These are phyloP conservation scores for Mionectes macconnelli DNA, from an alignment of 2,113 vertebrate genomes.

Conservation along the genomic window DNA sequence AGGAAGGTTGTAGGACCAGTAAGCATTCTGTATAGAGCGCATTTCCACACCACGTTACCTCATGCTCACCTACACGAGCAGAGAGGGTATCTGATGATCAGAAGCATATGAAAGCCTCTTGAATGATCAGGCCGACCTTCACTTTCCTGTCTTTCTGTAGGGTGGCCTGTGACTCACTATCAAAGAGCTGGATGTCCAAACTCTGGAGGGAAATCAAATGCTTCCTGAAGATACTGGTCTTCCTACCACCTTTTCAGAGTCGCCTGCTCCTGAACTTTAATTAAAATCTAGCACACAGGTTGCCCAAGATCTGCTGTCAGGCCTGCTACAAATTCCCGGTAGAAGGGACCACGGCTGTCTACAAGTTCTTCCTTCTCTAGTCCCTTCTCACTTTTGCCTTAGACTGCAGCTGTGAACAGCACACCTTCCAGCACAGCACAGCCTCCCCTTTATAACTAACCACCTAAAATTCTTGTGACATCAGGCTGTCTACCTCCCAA, in stretches of 20 bases:
- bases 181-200: neutral
- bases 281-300: neutral
- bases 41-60: neutral
- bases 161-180: rapidly evolving
- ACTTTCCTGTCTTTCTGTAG: neutral
- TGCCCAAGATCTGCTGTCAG: neutral
- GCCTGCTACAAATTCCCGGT: neutral
- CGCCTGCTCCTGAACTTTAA: neutral
- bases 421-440: neutral
- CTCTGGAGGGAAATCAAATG: neutral
- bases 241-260: neutral
- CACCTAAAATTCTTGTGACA: neutral
- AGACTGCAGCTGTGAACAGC: neutral
- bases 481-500: neutral
- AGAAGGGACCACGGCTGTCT: neutral
- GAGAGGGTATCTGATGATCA: neutral
- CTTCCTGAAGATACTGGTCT: neutral
- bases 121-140: neutral
- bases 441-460: neutral
- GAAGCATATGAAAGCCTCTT: neutral
- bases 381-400: neutral
- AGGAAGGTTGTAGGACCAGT: neutral
- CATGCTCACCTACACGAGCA: neutral
- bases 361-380: neutral
- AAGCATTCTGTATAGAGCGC: neutral